Conservation (phyloP, 2,797 vertebrate species). For the Fratercula arctica region DNA sequence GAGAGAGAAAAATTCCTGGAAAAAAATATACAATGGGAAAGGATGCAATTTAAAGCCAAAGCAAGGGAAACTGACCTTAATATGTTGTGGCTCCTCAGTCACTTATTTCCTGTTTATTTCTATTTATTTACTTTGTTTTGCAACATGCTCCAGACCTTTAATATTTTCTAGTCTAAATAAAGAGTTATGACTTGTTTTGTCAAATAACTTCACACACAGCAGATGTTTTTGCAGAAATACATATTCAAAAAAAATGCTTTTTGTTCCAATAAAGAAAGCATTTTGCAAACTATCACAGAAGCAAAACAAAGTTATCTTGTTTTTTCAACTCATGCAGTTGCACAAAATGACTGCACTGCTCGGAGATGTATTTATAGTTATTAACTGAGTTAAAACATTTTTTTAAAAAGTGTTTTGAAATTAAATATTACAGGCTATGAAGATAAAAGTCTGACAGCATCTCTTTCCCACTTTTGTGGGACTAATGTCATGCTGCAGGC, state of each 20-base stretch:
- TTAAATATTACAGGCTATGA: not conserved
- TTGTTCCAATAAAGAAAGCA: not conserved
- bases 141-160: not conserved
- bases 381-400: not conserved
- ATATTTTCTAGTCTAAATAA: not conserved
- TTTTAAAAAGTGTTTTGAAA: not conserved
- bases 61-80: not conserved
- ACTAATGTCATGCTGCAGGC: not conserved
- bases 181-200: not conserved
- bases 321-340: not conserved
- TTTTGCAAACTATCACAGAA: not conserved
- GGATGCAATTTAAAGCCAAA: not conserved
- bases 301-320: not conserved
- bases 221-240: not conserved
- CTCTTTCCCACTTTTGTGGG: not conserved
- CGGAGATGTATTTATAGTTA: not conserved
- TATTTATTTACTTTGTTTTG: conserved; percentile 13
- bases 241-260: not conserved
- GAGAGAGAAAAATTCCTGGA: not conserved
- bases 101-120: conserved; percentile 47
- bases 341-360: not conserved
- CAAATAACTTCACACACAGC: not conserved
- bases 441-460: not conserved
- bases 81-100: not conserved
- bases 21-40: not conserved